Conservation (phyloP, 2,113 vertebrate species). For the Coregonus clupeaformis region DNA sequence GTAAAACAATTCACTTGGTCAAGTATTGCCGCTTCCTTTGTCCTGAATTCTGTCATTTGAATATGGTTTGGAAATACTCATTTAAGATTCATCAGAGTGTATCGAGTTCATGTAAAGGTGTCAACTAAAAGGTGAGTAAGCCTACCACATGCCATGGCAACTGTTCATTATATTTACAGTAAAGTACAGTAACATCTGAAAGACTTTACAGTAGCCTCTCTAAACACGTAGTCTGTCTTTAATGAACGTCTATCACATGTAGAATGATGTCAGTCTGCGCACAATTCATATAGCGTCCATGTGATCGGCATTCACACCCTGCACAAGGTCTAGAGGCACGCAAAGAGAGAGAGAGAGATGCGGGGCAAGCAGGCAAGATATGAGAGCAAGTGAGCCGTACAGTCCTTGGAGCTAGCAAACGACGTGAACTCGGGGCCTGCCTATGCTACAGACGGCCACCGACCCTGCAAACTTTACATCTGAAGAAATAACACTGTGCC, state of each 20-base stretch:
- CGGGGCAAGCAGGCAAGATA: conserved; percentile 55
- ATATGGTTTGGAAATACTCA: neutral
- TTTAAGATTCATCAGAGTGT: conserved; percentile 2
- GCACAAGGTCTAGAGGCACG: conserved; percentile 65
- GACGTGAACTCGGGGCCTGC: conserved; percentile 57
- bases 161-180: too few relatives aligned
- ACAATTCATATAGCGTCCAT: conserved; percentile 66
- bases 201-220: neutral
- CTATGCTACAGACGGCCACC: conserved; percentile 11
- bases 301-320: conserved; percentile 79
- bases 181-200: too few relatives aligned
- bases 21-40: too few relatives aligned
- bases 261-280: conserved; percentile 73
- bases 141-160: too few relatives aligned
- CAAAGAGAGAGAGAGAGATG: conserved; percentile 36
- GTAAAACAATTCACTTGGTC: neutral
- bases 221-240: conserved; percentile 70
- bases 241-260: conserved; percentile 66
- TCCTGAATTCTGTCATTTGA: neutral
- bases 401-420: conserved; percentile 61
- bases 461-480: conserved; percentile 67
- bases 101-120: conserved; percentile 43
- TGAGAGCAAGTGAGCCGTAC: conserved; percentile 43
- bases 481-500: conserved; percentile 47
- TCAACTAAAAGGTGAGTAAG: neutral